Evolutionary conservation across 2,113 vertebrate genomes (phyloP), one percentile per base, ranked within the genome.

Genomic region (Pagrus major): DNA sequence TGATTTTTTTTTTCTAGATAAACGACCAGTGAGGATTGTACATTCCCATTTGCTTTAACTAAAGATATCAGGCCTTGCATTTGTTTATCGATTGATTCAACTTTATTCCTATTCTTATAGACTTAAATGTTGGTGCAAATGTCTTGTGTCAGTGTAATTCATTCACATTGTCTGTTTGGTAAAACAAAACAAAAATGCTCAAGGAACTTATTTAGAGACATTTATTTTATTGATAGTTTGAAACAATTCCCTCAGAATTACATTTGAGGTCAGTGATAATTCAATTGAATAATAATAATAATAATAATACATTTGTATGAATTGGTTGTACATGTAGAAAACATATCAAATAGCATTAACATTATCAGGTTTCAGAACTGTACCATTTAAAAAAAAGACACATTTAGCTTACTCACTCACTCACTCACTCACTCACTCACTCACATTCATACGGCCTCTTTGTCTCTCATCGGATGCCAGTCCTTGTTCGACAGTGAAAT

Each of bases 401-500:
- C 8, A 11, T 11, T n/a, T 15, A 15, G n/a, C 20, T 59, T 21
- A 54, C 20, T 42, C 56, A 33, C 27, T 18, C 67, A 56, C 41
- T 76, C 25, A 33, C 6, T 37, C 65, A 42, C 33, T 52, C 64
- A 55, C 42, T 67, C 35, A 44, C n/a, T 54, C 25, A 31, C 4
- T 46, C 44, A 25, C 31, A 71, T 58, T 89, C 75, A 84, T 33
- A 75, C 88, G 2, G 58, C 56, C 6, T 82, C 51, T 71, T 83
- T 81, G 9, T 81, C 78, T 65, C 16, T 84, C n/a, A 51, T 15
- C 44, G 27, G 76, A 55, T 71, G 55, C 71, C 78, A 80, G 63
- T 89, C 84, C 33, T 86, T 88, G 54, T 86, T 88, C 0, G 89
- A 85, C 42, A 93, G 81, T 18, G 81, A 84, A 37, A 93, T 11